These are phyloP conservation scores for Brienomyrus longianalis DNA, from an alignment of 2,113 vertebrate genomes.

Conservation along the genomic window DNA sequence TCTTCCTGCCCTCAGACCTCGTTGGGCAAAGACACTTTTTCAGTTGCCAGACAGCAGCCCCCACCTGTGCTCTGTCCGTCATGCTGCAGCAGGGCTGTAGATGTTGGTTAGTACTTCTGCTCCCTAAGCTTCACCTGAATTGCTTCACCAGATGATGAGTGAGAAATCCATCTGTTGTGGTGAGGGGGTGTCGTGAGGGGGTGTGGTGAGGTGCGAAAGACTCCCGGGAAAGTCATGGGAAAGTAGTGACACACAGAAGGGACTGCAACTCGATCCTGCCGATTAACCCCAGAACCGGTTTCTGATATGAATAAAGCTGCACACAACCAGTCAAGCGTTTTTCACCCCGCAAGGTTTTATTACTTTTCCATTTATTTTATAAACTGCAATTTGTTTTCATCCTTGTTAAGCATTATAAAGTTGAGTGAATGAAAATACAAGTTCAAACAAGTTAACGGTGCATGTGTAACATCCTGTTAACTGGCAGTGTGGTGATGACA, in stretches of 20 bases:
- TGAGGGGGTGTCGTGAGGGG: not conserved
- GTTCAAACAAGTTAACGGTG: too few species aligned
- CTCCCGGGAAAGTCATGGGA: not conserved
- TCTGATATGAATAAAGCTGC: not conserved
- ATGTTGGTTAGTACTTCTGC: not conserved
- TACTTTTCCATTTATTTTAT: too few species aligned
- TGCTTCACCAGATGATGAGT: not conserved
- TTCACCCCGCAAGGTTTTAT: not conserved
- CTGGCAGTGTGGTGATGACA: too few species aligned
- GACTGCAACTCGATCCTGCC: not conserved
- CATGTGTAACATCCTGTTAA: too few species aligned
- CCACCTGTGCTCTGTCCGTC: not conserved
- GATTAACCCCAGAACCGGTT: not conserved
- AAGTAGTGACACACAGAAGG: not conserved
- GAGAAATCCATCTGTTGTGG: not conserved
- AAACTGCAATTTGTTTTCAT: too few species aligned
- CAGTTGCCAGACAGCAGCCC: not conserved
- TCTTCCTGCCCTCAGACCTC: not conserved
- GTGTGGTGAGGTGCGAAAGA: not conserved
- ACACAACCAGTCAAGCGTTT: not conserved
- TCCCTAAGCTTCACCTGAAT: not conserved
- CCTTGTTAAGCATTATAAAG: too few species aligned
- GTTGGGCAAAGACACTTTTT: not conserved
- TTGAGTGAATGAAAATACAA: too few species aligned
- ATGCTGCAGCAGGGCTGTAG: not conserved